Conservation (phyloP, 2,113 vertebrate genomes). For the Peromyscus leucopus region DNA sequence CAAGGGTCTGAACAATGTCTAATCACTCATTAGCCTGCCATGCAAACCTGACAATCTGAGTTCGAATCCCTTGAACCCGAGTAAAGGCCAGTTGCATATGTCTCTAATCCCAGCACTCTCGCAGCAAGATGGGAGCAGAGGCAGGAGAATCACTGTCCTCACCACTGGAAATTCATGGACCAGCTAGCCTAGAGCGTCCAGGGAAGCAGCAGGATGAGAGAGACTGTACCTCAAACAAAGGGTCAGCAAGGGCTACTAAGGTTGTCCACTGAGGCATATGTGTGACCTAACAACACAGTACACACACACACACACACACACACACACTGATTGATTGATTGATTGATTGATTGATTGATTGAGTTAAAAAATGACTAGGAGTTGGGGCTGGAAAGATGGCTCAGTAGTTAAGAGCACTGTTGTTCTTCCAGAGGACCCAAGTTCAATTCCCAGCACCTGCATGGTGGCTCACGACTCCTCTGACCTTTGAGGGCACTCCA, state of each 20-base stretch:
- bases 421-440: background rate
- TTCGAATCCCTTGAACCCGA: background rate
- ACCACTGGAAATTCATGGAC: background rate
- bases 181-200: background rate
- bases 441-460: background rate
- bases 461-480: background rate
- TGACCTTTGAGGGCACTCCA: background rate
- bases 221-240: background rate
- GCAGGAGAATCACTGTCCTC: background rate
- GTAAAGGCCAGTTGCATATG: background rate
- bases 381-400: background rate
- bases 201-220: background rate
- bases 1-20: background rate
- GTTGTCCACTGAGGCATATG: background rate
- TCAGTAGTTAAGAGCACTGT: background rate
- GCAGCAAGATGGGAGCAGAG: background rate
- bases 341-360: background rate
- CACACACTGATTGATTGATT: background rate
- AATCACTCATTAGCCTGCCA: background rate
- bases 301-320: background rate
- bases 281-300: background rate
- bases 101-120: background rate
- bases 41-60: background rate
- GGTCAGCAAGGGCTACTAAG: background rate
- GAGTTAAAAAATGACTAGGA: background rate